Percentiles rank a stretch among this genome's conserved stretches.
These are phyloP conservation scores for Dendrocincla fuliginosa DNA, from an alignment of 2,797 vertebrate species.

Conservation along the genomic window DNA sequence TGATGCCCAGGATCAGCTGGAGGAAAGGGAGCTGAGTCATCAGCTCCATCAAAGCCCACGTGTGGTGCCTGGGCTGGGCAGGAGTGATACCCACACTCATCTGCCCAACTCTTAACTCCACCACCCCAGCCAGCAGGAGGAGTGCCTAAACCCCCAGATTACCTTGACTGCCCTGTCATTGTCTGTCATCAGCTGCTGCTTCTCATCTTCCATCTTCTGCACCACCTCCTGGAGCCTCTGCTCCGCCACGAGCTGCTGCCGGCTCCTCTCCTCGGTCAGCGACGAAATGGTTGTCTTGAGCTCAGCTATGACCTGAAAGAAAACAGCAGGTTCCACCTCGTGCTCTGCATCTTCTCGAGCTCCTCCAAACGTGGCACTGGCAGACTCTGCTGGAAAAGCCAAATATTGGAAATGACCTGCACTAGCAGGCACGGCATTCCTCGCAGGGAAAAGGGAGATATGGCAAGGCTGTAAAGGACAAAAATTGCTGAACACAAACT, in stretches of 20 bases:
- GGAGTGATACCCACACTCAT: conserved; percentile 43
- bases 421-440: conserved; percentile 13
- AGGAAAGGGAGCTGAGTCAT: conserved; percentile 59
- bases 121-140: conserved; percentile 67
- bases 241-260: conserved; percentile 79
- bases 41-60: conserved; percentile 46
- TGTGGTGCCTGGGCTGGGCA: conserved; percentile 36
- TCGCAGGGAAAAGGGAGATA: not conserved
- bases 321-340: conserved; percentile 61
- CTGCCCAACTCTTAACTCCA: conserved; percentile 66
- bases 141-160: conserved; percentile 66
- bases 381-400: conserved; percentile 33
- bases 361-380: conserved; percentile 24
- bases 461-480: conserved; percentile 27
- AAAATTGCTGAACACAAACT: conserved; percentile 45
- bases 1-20: not conserved
- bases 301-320: conserved; percentile 85
- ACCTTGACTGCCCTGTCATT: conserved; percentile 81
- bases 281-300: conserved; percentile 82
- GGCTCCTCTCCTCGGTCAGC: conserved; percentile 82
- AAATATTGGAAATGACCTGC: conserved; percentile 53
- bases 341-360: conserved; percentile 59
- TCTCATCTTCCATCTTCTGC: conserved; percentile 85
- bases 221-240: conserved; percentile 81
- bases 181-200: conserved; percentile 80